These are phyloP conservation scores for Cryptomyrus ogoouensis DNA, from an alignment of 2,113 vertebrate species.

Conservation along the genomic window DNA sequence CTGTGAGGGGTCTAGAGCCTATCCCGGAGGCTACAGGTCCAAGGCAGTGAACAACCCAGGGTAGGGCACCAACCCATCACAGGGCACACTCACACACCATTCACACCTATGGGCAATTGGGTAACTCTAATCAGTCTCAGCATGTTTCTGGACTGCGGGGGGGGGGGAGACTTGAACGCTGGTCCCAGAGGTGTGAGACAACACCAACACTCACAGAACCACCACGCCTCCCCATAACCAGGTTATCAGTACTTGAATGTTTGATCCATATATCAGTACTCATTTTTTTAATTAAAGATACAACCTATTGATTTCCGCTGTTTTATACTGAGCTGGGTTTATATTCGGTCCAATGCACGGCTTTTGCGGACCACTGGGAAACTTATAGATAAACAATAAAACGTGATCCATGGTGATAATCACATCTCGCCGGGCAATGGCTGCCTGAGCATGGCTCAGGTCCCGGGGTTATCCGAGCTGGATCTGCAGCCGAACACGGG, in stretches of 20 bases:
- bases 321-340: neutral
- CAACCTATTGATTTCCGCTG: neutral
- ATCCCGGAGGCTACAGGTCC: neutral
- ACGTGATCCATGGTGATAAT: neutral
- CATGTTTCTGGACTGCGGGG: neutral
- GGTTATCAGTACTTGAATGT: neutral
- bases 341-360: constrained; percentile 1
- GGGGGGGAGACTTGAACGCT: neutral
- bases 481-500: neutral
- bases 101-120: neutral
- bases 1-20: neutral
- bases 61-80: neutral
- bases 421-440: neutral
- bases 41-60: neutral
- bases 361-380: neutral
- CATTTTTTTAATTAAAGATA: neutral
- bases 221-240: neutral
- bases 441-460: neutral
- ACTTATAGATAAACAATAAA: constrained; percentile 21
- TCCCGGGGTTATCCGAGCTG: neutral
- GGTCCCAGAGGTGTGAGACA: neutral
- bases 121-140: neutral
- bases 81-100: neutral
- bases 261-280: neutral
- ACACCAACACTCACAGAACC: neutral